These are phyloP conservation scores for Austrolebias charrua DNA, from an alignment of 2,797 vertebrate species.

Conservation along the genomic window DNA sequence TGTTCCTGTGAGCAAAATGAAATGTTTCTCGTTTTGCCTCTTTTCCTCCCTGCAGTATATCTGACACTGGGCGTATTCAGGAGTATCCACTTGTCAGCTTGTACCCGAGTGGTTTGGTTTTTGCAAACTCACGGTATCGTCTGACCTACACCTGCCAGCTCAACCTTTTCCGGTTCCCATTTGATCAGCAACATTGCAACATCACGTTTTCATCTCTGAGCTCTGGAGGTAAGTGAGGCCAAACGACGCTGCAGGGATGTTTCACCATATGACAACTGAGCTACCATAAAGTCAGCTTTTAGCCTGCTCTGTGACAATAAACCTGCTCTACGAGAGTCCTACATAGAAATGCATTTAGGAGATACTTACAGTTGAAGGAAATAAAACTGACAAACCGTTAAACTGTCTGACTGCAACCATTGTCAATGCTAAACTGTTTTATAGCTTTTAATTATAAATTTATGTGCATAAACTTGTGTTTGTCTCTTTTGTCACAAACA, in stretches of 20 bases:
- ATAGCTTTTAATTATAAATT: no score
- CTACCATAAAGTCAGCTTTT: background rate
- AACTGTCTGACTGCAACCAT: no score
- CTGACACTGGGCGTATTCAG: slow-evolving; percentile 5
- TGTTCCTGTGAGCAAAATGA: no score
- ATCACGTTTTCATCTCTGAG: slow-evolving; percentile 36
- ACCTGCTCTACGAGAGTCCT: no score
- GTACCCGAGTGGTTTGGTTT: background rate
- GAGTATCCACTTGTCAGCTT: background rate
- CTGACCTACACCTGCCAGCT: slow-evolving; percentile 63
- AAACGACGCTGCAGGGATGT: no score
- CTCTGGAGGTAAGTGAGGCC: background rate
- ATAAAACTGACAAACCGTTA: no score
- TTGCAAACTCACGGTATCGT: fast-evolving
- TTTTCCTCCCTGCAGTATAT: slow-evolving; percentile 30
- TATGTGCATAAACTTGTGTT: no score
- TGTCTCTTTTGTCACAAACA: no score
- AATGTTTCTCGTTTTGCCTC: background rate
- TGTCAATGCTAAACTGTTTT: no score
- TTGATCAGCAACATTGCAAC: slow-evolving; percentile 38
- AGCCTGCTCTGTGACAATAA: no score
- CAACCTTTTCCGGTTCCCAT: slow-evolving; percentile 44
- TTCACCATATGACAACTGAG: background rate
- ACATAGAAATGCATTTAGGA: background rate
- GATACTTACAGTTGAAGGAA: no score